Conservation (phyloP, 2,797 vertebrate species). For the Iguana delicatissima region DNA sequence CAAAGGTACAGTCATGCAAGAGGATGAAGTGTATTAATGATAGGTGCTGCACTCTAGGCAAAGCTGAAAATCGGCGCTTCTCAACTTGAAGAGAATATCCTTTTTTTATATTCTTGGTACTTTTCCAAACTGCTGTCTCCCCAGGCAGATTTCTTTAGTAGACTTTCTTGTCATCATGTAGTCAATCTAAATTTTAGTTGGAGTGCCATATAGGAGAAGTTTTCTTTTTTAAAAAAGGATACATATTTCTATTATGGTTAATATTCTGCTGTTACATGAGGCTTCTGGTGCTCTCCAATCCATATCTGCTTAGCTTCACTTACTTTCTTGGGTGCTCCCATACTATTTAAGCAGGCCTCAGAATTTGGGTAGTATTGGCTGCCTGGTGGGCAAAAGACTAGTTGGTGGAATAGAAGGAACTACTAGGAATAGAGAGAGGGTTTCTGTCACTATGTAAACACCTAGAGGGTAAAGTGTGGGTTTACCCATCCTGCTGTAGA, state of each 20-base stretch:
- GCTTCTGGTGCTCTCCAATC: background rate
- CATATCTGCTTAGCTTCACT: background rate
- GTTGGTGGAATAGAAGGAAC: background rate
- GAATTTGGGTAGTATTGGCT: background rate
- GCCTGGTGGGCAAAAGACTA: background rate
- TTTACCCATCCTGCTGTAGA: background rate
- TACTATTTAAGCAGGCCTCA: background rate
- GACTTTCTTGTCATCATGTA: background rate
- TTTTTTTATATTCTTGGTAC: background rate
- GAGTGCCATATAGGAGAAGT: background rate
- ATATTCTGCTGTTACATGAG: background rate
- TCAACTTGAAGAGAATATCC: background rate
- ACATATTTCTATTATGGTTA: background rate
- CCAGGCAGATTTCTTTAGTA: background rate
- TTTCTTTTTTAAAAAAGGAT: background rate
- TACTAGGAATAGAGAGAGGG: background rate
- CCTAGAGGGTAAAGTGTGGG: background rate
- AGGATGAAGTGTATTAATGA: background rate
- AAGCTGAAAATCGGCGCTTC: background rate
- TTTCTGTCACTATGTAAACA: background rate
- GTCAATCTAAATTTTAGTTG: background rate
- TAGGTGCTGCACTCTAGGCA: background rate
- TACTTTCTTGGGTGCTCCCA: background rate
- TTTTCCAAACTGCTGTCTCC: background rate
- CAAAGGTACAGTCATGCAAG: background rate